phyloP scores from a whole-genome alignment of 2,888 invertebrate genomes.

The Aporophyla nigra region DNA sequence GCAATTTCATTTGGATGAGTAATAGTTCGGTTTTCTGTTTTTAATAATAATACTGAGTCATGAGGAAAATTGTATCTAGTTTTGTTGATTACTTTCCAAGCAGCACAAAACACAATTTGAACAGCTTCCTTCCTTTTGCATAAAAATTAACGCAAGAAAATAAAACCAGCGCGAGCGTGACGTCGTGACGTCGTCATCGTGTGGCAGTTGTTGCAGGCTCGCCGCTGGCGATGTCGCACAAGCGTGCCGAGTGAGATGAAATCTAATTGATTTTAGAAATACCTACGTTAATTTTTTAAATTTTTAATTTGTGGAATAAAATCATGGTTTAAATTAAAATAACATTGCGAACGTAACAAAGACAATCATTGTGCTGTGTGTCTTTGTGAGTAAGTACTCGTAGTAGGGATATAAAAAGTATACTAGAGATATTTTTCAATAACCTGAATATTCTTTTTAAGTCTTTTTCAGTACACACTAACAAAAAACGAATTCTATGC shows the following conservation, averaged over 20 bases:
- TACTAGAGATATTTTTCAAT: conserved; percentile 4
- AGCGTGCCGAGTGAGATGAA: background rate
- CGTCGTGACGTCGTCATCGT: conserved; percentile 23
- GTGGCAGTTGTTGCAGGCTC: background rate
- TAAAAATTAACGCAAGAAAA: conserved; percentile 1
- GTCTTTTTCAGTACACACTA: background rate
- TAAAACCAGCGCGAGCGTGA: conserved; percentile 26
- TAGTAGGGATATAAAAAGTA: background rate
- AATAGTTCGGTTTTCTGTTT: too few species aligned
- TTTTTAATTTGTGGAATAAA: background rate
- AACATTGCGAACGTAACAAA: too few species aligned
- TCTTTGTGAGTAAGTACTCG: background rate
- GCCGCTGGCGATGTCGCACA: background rate
- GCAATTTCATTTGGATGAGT: too few species aligned
- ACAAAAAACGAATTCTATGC: too few species aligned
- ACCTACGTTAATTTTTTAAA: background rate
- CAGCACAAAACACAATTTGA: background rate
- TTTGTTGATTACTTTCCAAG: too few species aligned
- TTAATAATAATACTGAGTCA: too few species aligned
- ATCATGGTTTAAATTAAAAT: background rate
- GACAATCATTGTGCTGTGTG: background rate
- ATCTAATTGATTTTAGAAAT: background rate
- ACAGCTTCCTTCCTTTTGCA: conserved; percentile 38
- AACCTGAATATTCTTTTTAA: background rate
- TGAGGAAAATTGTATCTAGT: too few species aligned